These are phyloP conservation scores for Ochotona curzoniae DNA, from an alignment of 2,113 vertebrate genomes.

Conservation along the genomic window DNA sequence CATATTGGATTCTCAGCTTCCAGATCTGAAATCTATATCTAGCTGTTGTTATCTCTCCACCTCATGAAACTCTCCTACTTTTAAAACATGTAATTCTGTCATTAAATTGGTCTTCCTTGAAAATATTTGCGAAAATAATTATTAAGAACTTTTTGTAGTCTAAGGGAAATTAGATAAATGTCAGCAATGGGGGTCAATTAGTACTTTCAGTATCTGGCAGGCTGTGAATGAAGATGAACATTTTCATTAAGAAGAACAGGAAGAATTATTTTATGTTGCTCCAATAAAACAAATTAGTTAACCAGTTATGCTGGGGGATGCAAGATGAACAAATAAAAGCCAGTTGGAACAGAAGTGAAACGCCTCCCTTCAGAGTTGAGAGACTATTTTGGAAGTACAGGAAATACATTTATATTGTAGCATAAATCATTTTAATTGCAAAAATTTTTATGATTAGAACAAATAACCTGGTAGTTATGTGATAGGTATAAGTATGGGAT, in stretches of 20 bases:
- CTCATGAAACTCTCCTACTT: neutral
- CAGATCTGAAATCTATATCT: neutral
- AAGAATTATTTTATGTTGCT: neutral
- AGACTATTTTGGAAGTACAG: accelerated
- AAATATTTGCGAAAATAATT: slow-evolving; percentile 9
- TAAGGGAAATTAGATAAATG: neutral
- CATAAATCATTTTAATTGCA: neutral
- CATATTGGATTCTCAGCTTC: neutral
- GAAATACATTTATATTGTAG: neutral
- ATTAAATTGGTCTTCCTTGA: neutral
- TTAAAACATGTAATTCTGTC: neutral
- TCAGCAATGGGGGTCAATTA: neutral
- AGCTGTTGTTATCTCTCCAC: neutral
- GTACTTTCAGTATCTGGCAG: neutral
- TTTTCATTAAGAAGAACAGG: neutral
- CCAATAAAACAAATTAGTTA: neutral
- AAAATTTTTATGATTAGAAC: neutral
- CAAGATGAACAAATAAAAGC: neutral
- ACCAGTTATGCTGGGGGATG: neutral
- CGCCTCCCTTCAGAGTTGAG: neutral
- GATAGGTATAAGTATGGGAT: neutral
- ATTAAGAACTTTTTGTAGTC: neutral
- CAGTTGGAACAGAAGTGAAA: neutral
- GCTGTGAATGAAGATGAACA: neutral
- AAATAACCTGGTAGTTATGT: neutral